These are phyloP conservation scores for Eremophila alpestris DNA, from an alignment of 2,797 vertebrate genomes.

Conservation along the genomic window DNA sequence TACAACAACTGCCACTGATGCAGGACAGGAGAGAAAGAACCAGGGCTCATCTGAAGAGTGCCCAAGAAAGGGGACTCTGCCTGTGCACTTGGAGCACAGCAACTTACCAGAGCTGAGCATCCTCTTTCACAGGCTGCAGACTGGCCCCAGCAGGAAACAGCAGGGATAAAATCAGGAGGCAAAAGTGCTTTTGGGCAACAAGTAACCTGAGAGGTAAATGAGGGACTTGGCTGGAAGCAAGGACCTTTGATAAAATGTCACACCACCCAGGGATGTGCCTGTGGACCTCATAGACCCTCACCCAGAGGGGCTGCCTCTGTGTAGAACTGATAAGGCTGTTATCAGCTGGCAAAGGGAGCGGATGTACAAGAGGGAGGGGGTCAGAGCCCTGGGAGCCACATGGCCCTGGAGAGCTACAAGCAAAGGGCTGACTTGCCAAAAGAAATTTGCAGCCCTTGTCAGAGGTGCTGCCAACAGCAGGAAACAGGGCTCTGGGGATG, in stretches of 20 bases:
- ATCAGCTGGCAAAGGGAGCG: not conserved
- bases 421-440: not conserved
- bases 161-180: not conserved
- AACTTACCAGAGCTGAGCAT: not conserved
- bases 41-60: not conserved
- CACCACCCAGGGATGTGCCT: not conserved
- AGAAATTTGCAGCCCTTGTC: not conserved
- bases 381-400: not conserved
- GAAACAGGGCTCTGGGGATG: not conserved
- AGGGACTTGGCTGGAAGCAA: not conserved
- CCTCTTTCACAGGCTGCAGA: not conserved
- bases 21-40: not conserved
- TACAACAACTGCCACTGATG: accelerated
- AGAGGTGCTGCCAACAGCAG: not conserved
- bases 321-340: not conserved
- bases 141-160: not conserved
- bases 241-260: not conserved
- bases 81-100: accelerated
- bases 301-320: not conserved
- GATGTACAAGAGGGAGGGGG: not conserved
- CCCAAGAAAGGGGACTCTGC: accelerated
- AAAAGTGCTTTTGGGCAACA: not conserved
- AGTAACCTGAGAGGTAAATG: not conserved
- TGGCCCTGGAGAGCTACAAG: accelerated
- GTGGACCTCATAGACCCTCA: not conserved